phyloP scores from a whole-genome alignment of 2,797 vertebrate species.

The Micromesistius poutassou region DNA sequence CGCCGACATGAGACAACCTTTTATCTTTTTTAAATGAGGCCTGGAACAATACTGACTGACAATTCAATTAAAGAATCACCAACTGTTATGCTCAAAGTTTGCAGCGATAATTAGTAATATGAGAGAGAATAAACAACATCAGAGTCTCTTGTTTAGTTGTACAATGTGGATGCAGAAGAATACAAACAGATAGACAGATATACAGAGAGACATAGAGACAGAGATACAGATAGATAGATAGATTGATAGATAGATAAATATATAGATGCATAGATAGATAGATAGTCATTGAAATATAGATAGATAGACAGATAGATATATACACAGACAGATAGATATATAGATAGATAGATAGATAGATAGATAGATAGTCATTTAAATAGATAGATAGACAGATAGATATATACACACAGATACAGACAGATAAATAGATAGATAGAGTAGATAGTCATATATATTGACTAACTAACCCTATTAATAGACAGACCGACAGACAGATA shows the following conservation, averaged over 20 bases:
- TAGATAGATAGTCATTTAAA: neutral
- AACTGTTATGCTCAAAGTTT: slow-evolving; percentile 48
- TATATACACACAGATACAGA: too few relatives aligned
- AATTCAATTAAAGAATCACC: slow-evolving; percentile 54
- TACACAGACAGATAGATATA: neutral
- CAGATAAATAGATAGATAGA: neutral
- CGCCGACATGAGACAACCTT: slow-evolving; percentile 31
- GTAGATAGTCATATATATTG: too few relatives aligned
- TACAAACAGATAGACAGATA: too few relatives aligned
- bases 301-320: neutral
- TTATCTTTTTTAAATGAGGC: slow-evolving; percentile 50
- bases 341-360: too few relatives aligned
- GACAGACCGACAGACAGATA: neutral
- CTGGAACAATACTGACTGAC: slow-evolving; percentile 46
- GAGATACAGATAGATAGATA: neutral
- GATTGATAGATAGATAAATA: neutral
- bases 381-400: too few relatives aligned
- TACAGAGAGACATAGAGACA: too few relatives aligned
- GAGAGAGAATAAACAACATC: slow-evolving; percentile 17
- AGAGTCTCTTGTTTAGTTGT: slow-evolving; percentile 11
- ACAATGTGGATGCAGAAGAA: neutral
- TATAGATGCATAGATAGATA: neutral
- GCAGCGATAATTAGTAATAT: slow-evolving; percentile 46
- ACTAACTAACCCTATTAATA: too few relatives aligned
- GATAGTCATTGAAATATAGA: neutral